phyloP scores from a whole-genome alignment of 2,113 vertebrate species.

The Nannospalax galili region DNA sequence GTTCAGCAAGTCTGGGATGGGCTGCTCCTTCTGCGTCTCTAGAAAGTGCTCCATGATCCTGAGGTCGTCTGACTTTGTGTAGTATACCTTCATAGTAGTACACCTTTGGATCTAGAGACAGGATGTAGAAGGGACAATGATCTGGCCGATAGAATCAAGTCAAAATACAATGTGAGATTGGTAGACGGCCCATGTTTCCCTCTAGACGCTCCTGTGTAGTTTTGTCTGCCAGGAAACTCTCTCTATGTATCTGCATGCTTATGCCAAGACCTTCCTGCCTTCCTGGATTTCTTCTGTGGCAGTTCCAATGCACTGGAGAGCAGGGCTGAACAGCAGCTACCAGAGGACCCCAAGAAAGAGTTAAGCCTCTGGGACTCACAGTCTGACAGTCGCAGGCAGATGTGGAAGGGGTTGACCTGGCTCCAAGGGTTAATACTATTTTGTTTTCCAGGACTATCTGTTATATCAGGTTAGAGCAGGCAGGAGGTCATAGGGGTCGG shows the following conservation, averaged over 20 bases:
- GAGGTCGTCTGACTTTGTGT: fast-evolving
- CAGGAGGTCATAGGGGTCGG: constrained; percentile 82
- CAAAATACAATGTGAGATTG: background rate
- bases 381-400: constrained; percentile 29
- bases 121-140: background rate
- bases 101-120: background rate
- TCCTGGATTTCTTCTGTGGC: background rate
- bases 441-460: constrained; percentile 85
- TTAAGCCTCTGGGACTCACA: constrained; percentile 58
- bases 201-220: background rate
- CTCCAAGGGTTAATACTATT: constrained; percentile 86
- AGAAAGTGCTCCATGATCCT: background rate
- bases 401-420: constrained; percentile 81
- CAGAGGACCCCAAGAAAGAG: constrained; percentile 58
- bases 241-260: background rate
- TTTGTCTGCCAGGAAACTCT: background rate
- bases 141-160: background rate
- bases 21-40: background rate
- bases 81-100: background rate
- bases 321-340: background rate
- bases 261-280: background rate
- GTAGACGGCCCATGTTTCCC: background rate
- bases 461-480: constrained; percentile 88
- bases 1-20: background rate
- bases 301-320: background rate